These are phyloP conservation scores for Argyra leucocephala DNA, from an alignment of 2,888 invertebrate species.

Conservation along the genomic window DNA sequence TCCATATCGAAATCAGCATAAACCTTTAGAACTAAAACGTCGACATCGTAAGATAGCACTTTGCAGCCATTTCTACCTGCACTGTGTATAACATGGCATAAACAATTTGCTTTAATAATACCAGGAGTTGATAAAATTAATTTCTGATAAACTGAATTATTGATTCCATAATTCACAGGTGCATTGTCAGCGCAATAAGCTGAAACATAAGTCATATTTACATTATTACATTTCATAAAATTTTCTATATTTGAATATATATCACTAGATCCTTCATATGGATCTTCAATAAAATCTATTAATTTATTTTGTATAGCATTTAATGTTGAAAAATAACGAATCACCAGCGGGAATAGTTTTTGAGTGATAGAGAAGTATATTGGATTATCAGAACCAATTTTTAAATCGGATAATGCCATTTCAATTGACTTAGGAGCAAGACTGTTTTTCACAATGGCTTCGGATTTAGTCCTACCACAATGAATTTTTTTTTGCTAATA, in stretches of 20 bases:
- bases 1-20: slow-evolving; percentile 7
- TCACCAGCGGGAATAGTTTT: slow-evolving; percentile 11
- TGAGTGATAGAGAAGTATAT: not conserved
- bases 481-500: not conserved
- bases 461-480: slow-evolving; percentile 5
- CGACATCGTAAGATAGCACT: not conserved
- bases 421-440: not conserved
- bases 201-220: slow-evolving; percentile 11
- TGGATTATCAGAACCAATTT: not conserved
- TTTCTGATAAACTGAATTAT: slow-evolving; percentile 13
- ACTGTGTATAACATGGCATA: slow-evolving; percentile 12
- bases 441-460: not conserved
- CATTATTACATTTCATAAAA: not conserved
- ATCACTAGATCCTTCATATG: slow-evolving; percentile 9
- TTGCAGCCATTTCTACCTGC: slow-evolving; percentile 12
- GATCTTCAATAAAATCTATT: slow-evolving; percentile 13
- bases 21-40: not conserved
- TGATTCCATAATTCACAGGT: slow-evolving; percentile 14
- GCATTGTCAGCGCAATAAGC: slow-evolving; percentile 12
- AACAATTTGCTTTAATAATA: slow-evolving; percentile 14
- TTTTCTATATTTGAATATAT: slow-evolving; percentile 12
- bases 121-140: slow-evolving; percentile 10
- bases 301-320: slow-evolving; percentile 13
- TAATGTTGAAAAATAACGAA: slow-evolving; percentile 10
- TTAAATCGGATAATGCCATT: not conserved